Evolutionary conservation across 2,797 vertebrate genomes (phyloP).

Genomic region (Limosa lapponica): DNA sequence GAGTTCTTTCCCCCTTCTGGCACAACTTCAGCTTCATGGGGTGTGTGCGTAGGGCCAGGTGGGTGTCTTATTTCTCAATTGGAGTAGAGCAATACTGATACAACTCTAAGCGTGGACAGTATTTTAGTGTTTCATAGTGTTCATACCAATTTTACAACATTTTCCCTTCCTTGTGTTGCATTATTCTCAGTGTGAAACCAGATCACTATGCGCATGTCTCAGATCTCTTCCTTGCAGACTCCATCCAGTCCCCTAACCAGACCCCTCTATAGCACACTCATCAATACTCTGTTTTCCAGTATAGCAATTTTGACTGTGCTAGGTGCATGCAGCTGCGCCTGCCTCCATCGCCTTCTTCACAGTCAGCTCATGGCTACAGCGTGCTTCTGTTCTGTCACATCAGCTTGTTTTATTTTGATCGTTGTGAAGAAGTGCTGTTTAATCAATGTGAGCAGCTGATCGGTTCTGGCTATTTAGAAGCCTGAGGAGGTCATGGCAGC

Average conservation of each 20-base stretch:
- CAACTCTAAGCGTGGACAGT: rapidly evolving
- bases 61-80: neutral
- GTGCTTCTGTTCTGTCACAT: neutral
- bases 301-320: neutral
- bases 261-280: rapidly evolving
- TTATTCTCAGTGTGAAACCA: neutral
- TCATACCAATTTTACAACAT: neutral
- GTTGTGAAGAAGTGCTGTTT: neutral
- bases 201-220: neutral
- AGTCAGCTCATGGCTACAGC: rapidly evolving
- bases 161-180: neutral
- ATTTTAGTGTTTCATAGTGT: neutral
- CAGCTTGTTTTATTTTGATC: neutral
- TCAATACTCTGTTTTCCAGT: neutral
- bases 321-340: neutral
- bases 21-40: neutral
- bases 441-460: neutral
- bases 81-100: neutral
- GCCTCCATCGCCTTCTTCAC: neutral
- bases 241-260: neutral
- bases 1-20: neutral
- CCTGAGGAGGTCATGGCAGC: neutral
- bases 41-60: rapidly evolving
- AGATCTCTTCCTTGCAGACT: neutral
- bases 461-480: neutral